Evolutionary conservation across 2,888 invertebrate genomes (phyloP).

Genomic region (Exocentrus adspersus): DNA sequence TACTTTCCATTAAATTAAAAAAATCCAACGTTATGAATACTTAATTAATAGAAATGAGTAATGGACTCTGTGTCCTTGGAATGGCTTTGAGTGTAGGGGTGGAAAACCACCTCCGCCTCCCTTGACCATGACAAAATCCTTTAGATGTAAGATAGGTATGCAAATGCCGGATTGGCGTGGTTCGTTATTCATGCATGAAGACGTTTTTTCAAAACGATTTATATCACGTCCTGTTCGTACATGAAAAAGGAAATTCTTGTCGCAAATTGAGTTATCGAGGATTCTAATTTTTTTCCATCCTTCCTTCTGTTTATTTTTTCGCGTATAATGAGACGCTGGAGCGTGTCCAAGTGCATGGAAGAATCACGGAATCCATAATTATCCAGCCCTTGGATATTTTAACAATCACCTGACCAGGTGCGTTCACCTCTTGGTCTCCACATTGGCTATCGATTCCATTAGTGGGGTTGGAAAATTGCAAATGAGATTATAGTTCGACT

Average conservation of each 20-base stretch:
- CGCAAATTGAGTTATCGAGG: not conserved
- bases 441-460: slow-evolving; percentile 6
- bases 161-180: not conserved
- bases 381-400: slow-evolving; percentile 12
- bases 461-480: not conserved
- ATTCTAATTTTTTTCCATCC: not conserved
- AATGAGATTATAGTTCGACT: no score
- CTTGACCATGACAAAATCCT: slow-evolving; percentile 19
- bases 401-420: not conserved
- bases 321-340: not conserved
- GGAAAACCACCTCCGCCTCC: not conserved
- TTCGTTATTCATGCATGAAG: not conserved
- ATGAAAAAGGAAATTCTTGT: not conserved
- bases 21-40: not conserved
- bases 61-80: not conserved
- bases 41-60: not conserved
- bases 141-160: slow-evolving; percentile 24
- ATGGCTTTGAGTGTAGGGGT: not conserved
- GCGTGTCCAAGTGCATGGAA: not conserved
- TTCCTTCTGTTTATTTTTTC: not conserved
- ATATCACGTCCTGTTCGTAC: not conserved
- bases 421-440: slow-evolving; percentile 10
- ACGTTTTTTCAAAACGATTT: not conserved
- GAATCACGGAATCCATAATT: not conserved
- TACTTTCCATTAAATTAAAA: not conserved